Evolutionary conservation across 2,113 vertebrate species (phyloP).

Genomic region (Indicator indicator): DNA sequence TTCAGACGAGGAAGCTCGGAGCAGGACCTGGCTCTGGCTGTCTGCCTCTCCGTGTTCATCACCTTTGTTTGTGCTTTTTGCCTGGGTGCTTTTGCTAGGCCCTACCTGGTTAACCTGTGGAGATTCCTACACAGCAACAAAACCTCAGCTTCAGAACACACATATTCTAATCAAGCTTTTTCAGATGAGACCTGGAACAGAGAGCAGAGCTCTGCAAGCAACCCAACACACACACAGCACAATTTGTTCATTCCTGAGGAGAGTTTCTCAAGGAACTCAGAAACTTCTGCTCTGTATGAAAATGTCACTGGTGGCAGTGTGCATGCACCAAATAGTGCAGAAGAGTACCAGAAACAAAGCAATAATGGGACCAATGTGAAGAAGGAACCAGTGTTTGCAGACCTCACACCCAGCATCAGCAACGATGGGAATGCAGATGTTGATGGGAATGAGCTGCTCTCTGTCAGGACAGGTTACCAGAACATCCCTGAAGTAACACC

Average conservation of each 20-base stretch:
- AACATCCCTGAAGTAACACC: not conserved
- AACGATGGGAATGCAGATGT: not conserved
- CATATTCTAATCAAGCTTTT: constrained; percentile 82
- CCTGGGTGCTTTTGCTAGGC: constrained; percentile 84
- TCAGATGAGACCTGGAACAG: constrained; percentile 2
- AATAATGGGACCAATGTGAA: too few species aligned
- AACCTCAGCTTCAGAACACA: not conserved
- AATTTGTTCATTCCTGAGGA: not conserved
- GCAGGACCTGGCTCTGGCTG: constrained; percentile 74
- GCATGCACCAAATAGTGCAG: not conserved
- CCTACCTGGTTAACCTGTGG: constrained; percentile 79
- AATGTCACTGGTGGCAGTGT: not conserved
- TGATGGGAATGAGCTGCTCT: not conserved
- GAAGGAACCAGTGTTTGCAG: not conserved
- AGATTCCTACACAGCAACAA: constrained; percentile 47
- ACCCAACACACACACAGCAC: rapidly evolving
- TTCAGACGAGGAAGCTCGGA: not conserved
- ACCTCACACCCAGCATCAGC: rapidly evolving
- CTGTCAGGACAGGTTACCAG: not conserved
- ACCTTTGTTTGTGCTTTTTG: constrained; percentile 88
- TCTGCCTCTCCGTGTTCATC: constrained; percentile 86
- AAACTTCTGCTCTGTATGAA: not conserved
- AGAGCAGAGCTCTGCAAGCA: not conserved
- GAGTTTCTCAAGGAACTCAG: not conserved
- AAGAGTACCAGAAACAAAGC: not conserved